Conservation (phyloP, 2,888 invertebrate genomes). For the Mythimna impura region DNA sequence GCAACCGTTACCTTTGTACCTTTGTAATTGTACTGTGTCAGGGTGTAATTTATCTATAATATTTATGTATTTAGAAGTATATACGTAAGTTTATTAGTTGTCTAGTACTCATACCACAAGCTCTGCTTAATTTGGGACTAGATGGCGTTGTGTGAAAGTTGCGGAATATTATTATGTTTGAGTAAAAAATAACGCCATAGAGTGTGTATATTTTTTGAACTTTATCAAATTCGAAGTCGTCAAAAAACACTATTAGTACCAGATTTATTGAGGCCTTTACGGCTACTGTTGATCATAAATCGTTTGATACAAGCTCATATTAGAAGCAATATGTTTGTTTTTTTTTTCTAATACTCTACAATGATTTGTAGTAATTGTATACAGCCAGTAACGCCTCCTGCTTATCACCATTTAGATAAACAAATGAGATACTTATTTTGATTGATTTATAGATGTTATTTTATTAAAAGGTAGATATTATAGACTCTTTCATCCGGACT, state of each 20-base stretch:
- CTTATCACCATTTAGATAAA: constrained; percentile 15
- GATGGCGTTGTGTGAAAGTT: no score
- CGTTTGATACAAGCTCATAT: background rate
- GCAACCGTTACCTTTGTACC: no score
- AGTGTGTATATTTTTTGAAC: background rate
- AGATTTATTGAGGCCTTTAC: constrained; percentile 1
- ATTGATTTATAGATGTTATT: background rate
- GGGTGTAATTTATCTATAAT: no score
- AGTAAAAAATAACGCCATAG: no score
- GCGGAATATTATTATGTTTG: no score
- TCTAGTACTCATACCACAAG: no score
- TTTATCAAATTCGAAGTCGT: background rate
- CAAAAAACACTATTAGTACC: background rate
- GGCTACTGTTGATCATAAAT: constrained; percentile 1
- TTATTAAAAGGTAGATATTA: no score
- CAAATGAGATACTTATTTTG: background rate
- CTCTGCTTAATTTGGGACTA: no score
- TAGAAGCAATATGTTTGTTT: background rate
- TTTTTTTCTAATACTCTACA: background rate
- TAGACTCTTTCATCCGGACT: no score
- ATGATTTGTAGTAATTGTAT: constrained; percentile 15
- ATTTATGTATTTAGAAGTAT: no score
- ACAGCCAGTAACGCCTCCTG: background rate
- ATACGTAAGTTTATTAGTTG: no score
- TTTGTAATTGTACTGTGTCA: no score